A percentile compares a stretch with the other conserved stretches of the same genome.
phyloP scores from a whole-genome alignment of 2,888 invertebrate species.

The Apamea sordens region DNA sequence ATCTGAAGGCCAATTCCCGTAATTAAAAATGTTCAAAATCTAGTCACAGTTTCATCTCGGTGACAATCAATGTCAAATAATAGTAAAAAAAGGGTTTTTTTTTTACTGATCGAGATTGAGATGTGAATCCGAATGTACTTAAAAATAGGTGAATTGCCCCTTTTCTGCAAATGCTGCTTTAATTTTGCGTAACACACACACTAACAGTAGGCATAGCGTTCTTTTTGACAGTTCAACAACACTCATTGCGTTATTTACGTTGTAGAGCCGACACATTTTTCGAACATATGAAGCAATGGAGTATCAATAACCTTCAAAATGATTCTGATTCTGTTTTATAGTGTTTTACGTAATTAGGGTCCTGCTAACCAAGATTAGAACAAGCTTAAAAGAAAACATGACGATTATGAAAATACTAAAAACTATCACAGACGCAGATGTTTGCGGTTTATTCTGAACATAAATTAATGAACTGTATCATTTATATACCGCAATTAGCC shows the following conservation, averaged over 20 bases:
- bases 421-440: slow-evolving; percentile 30
- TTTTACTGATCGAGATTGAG: no score
- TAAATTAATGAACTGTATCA: slow-evolving; percentile 47
- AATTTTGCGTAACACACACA: no score
- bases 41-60: no score
- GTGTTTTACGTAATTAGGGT: not conserved
- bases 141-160: no score
- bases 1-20: no score
- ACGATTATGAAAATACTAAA: not conserved
- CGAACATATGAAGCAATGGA: not conserved
- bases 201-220: no score
- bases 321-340: not conserved
- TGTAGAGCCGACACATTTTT: not conserved
- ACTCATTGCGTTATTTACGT: not conserved
- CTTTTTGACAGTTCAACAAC: not conserved
- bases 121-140: no score
- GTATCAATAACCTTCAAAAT: not conserved
- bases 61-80: no score
- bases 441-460: slow-evolving; percentile 5
- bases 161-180: no score
- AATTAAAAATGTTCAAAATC: no score
- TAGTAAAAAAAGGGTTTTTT: no score
- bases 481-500: slow-evolving; percentile 55
- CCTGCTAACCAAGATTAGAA: no score
- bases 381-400: not conserved